Evolutionary conservation across 2,888 invertebrate species (phyloP).

Genomic region (Philaethria dido): DNA sequence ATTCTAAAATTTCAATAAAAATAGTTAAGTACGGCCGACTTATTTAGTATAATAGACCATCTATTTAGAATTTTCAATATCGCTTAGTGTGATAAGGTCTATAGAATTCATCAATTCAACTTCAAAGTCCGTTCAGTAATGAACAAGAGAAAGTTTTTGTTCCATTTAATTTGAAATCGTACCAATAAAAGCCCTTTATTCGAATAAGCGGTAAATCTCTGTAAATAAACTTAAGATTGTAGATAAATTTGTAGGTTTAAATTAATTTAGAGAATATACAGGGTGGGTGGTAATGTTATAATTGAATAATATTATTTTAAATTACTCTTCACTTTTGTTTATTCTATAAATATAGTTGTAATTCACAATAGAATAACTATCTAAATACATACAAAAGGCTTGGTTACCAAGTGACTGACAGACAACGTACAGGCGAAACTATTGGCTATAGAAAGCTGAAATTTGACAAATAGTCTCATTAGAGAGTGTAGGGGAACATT

Average conservation of each 20-base stretch:
- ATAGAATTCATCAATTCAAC: conserved; percentile 31
- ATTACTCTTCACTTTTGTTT: neutral
- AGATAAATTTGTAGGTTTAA: conserved; percentile 31
- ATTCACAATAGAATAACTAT: neutral
- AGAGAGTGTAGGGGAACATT: no score
- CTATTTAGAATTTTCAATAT: conserved; percentile 11
- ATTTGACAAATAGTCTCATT: no score
- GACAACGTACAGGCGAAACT: no score
- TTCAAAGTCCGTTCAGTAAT: conserved; percentile 24
- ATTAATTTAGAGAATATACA: conserved; percentile 25
- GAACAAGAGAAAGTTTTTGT: conserved; percentile 31
- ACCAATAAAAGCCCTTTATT: conserved; percentile 23
- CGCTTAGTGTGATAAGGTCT: conserved; percentile 17
- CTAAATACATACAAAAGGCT: no score
- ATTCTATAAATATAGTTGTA: neutral
- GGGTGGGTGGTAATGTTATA: conserved; percentile 15
- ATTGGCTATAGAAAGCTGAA: no score
- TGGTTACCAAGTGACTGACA: no score
- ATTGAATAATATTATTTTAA: neutral
- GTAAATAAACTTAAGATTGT: conserved; percentile 43
- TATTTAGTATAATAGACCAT: conserved; percentile 3
- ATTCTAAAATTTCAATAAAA: neutral
- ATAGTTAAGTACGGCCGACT: neutral
- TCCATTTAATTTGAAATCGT: conserved; percentile 30
- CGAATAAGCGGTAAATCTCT: conserved; percentile 27